Conservation (phyloP, 2,113 vertebrate species). For the Delphinapterus leucas region DNA sequence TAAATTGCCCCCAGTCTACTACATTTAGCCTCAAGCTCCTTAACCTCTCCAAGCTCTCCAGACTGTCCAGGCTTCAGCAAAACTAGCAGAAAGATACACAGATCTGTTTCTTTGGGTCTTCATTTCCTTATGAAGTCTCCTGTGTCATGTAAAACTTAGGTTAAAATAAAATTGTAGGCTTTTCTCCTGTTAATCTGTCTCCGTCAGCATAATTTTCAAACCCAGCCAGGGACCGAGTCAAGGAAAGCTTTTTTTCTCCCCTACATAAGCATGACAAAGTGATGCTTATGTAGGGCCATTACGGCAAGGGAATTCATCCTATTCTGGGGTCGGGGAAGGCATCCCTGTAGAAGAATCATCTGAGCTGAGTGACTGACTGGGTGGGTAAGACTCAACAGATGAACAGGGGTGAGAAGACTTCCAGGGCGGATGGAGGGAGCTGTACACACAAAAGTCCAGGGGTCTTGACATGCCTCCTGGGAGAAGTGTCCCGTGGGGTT, state of each 20-base stretch:
- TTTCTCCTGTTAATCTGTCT: neutral
- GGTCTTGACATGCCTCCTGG: neutral
- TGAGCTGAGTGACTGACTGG: neutral
- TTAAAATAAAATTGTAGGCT: neutral
- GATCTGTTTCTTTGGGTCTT: neutral
- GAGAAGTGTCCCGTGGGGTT: neutral
- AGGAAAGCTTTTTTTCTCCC: no score
- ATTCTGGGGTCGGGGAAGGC: neutral
- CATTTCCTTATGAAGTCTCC: neutral
- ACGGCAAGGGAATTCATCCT: neutral
- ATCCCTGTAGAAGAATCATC: neutral
- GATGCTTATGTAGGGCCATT: no score
- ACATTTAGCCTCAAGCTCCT: neutral
- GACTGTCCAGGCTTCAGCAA: neutral
- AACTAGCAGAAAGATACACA: no score
- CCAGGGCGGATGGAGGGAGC: neutral
- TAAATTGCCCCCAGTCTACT: accelerated
- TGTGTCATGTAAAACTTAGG: neutral
- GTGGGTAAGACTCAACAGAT: neutral
- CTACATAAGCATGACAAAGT: neutral
- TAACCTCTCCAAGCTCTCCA: neutral
- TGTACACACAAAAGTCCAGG: neutral
- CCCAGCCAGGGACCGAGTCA: neutral
- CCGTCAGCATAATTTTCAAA: neutral
- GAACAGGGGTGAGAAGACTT: neutral